Percentiles rank a stretch among this genome's conserved stretches.
These are phyloP conservation scores for Apus apus DNA, from an alignment of 2,113 vertebrate genomes.

Conservation along the genomic window DNA sequence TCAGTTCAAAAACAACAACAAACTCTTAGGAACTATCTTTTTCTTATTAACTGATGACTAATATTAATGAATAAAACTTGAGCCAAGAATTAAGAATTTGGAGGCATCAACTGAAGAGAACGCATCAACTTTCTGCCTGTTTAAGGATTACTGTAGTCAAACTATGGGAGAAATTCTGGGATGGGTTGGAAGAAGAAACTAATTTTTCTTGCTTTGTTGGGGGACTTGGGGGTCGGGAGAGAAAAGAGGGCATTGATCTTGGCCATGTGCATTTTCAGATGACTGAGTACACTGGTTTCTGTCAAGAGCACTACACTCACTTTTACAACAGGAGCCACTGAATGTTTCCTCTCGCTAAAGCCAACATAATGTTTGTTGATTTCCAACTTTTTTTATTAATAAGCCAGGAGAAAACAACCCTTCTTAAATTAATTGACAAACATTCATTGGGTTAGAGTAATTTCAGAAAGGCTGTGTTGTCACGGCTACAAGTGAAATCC, in stretches of 20 bases:
- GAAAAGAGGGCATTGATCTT: conserved; percentile 5
- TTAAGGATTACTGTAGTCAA: conserved; percentile 52
- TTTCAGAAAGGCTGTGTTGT: conserved; percentile 20
- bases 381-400: conserved; percentile 39
- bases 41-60: conserved; percentile 84
- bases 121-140: conserved; percentile 35
- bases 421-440: conserved; percentile 1
- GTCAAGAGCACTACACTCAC: conserved; percentile 58
- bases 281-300: conserved; percentile 53
- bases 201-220: conserved; percentile 41
- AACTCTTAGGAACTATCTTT: conserved; percentile 82
- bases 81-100: conserved; percentile 75
- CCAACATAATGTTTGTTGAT: conserved; percentile 38
- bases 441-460: background rate
- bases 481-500: conserved; percentile 20
- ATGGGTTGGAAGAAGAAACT: conserved; percentile 8
- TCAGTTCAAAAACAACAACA: conserved; percentile 72
- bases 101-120: conserved; percentile 63
- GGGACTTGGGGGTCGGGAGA: background rate
- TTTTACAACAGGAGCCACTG: conserved; percentile 55
- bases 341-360: conserved; percentile 71
- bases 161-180: conserved; percentile 43
- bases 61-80: conserved; percentile 81
- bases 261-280: conserved; percentile 33
- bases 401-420: conserved; percentile 21